A percentile compares a stretch with the other conserved stretches of the same genome.
Evolutionary conservation across 2,797 vertebrate genomes (phyloP).

Genomic region (Girardinus metallicus): DNA sequence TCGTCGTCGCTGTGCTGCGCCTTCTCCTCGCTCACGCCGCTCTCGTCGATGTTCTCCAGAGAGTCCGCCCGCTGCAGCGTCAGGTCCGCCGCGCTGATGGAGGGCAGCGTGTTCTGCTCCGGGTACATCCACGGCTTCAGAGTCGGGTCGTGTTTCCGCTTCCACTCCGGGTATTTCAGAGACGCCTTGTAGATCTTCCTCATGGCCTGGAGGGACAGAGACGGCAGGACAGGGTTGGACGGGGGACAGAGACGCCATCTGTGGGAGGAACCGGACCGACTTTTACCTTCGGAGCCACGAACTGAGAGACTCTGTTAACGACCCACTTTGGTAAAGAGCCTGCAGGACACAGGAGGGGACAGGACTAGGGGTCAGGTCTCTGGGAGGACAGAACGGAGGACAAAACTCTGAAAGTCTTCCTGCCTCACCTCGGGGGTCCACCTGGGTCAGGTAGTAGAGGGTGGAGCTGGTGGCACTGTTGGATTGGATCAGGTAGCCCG

Average conservation of each 20-base stretch:
- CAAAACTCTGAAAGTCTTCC: too few species aligned
- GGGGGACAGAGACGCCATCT: not conserved
- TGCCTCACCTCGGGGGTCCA: constrained; percentile 86
- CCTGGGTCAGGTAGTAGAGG: constrained; percentile 90
- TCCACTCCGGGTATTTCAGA: constrained; percentile 88
- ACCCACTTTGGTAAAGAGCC: constrained; percentile 95
- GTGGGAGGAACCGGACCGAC: not conserved
- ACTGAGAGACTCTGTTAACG: constrained; percentile 89
- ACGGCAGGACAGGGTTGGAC: not conserved
- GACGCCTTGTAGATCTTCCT: constrained; percentile 91
- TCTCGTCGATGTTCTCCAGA: constrained; percentile 88
- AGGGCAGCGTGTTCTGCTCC: constrained; percentile 84
- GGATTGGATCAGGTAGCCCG: constrained; percentile 89
- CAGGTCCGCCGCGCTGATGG: constrained; percentile 77
- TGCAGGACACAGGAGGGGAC: constrained; percentile 51
- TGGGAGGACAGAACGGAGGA: not conserved
- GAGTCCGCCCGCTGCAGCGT: constrained; percentile 83
- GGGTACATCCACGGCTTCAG: constrained; percentile 88
- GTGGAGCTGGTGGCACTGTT: constrained; percentile 78
- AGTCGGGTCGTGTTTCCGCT: constrained; percentile 81
- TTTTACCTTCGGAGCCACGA: constrained; percentile 90
- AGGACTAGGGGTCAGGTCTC: not conserved
- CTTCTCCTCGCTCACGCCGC: constrained; percentile 81
- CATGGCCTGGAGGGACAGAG: constrained; percentile 78
- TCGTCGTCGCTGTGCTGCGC: constrained; percentile 83